phyloP scores from a whole-genome alignment of 2,888 invertebrate genomes.

The Drosophila borealis region DNA sequence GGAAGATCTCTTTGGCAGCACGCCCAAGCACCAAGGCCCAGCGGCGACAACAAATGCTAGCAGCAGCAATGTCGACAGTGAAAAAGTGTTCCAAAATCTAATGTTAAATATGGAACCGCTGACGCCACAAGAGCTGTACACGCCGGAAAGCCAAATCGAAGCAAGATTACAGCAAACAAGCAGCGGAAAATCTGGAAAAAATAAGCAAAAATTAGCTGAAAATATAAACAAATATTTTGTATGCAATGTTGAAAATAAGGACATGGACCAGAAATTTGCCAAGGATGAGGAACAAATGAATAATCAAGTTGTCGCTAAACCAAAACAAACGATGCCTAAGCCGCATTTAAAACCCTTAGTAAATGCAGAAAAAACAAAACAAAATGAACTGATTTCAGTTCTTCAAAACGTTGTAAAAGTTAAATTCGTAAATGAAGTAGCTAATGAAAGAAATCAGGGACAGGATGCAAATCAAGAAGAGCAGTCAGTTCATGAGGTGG shows the following conservation, averaged over 20 bases:
- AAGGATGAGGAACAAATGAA: not conserved
- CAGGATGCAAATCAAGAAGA: not conserved
- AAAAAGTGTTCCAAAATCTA: not conserved
- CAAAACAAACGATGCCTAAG: not conserved
- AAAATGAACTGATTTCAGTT: not conserved
- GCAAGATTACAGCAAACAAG: not conserved
- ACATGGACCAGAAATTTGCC: not conserved
- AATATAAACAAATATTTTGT: slow-evolving; percentile 22
- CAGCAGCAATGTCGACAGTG: not conserved
- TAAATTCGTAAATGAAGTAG: not conserved
- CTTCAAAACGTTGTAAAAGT: not conserved
- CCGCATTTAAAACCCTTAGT: not conserved
- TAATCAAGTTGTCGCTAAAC: too few species aligned
- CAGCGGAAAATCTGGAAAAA: not conserved
- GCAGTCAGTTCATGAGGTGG: not conserved
- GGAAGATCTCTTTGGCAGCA: slow-evolving; percentile 14
- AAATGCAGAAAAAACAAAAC: not conserved
- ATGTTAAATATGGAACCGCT: slow-evolving; percentile 8
- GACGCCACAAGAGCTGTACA: slow-evolving; percentile 12
- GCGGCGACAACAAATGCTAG: not conserved
- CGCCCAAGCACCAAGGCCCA: slow-evolving; percentile 2
- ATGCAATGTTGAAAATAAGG: not conserved
- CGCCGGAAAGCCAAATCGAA: slow-evolving; percentile 9
- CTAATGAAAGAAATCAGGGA: not conserved
- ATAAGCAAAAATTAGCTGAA: not conserved